Percentiles rank a stretch among this genome's conserved stretches.
phyloP scores from a whole-genome alignment of 2,797 vertebrate genomes.

The Hypotaenidia philippensis region DNA sequence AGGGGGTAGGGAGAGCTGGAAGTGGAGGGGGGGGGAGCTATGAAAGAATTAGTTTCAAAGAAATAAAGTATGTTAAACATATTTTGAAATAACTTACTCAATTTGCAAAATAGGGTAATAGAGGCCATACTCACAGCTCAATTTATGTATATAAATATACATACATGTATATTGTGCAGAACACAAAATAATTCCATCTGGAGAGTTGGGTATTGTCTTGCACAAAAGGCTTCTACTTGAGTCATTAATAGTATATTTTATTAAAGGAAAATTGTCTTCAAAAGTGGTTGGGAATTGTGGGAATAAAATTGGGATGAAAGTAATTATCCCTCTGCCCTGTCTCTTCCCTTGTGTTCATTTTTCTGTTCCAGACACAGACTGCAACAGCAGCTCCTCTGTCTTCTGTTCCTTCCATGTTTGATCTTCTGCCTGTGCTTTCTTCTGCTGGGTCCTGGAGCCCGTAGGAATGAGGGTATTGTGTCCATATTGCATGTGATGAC shows the following conservation, averaged over 20 bases:
- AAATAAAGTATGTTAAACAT: conserved; percentile 44
- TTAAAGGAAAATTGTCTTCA: conserved; percentile 86
- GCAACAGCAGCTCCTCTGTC: conserved; percentile 69
- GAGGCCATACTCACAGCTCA: conserved; percentile 33
- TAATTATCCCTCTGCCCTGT: conserved; percentile 78
- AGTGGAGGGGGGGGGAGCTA: neutral
- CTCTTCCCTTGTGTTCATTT: conserved; percentile 70
- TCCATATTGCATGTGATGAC: conserved; percentile 65
- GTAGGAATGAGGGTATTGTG: conserved; percentile 75
- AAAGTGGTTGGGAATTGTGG: conserved; percentile 83
- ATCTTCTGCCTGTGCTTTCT: conserved; percentile 79
- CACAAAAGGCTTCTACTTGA: conserved; percentile 79
- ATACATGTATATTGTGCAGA: conserved; percentile 63
- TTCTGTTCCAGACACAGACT: conserved; percentile 69
- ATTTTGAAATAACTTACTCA: conserved; percentile 27
- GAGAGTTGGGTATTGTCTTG: conserved; percentile 78
- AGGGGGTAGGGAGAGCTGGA: neutral
- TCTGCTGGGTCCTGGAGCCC: conserved; percentile 68
- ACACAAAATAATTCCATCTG: conserved; percentile 72
- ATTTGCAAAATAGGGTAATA: conserved; percentile 28
- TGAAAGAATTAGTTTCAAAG: conserved; percentile 71
- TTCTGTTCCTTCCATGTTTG: conserved; percentile 77
- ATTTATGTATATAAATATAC: conserved; percentile 43
- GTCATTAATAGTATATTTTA: conserved; percentile 84
- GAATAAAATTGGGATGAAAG: conserved; percentile 82